Evolutionary conservation across 2,113 vertebrate species (phyloP).

Genomic region (Menidia beryllina): DNA sequence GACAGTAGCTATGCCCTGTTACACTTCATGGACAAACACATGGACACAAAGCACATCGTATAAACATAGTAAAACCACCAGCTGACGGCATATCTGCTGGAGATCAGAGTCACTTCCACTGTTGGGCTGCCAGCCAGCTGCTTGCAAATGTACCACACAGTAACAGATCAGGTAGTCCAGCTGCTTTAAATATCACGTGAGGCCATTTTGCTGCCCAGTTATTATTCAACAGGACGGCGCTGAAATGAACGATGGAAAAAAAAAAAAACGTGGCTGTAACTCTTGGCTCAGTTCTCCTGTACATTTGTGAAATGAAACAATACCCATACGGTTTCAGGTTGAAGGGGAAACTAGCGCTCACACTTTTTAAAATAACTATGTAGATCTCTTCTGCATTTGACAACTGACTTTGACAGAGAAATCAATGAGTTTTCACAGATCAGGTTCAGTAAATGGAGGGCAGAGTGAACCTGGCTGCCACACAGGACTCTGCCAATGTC

Average conservation of each 20-base stretch:
- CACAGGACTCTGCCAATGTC: no score
- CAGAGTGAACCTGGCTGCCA: no score
- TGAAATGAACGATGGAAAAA: background rate
- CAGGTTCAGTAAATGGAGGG: background rate
- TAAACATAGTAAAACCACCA: slow-evolving; percentile 7
- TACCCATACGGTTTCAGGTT: background rate
- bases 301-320: background rate
- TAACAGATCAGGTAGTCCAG: slow-evolving; percentile 22
- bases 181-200: slow-evolving; percentile 18
- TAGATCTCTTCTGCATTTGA: no score
- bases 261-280: background rate
- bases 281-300: background rate
- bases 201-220: slow-evolving; percentile 7
- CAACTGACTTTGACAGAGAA: no score
- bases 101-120: slow-evolving; percentile 21
- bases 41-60: background rate
- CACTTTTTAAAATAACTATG: background rate
- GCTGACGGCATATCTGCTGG: slow-evolving; percentile 52
- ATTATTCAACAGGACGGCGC: slow-evolving; percentile 10
- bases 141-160: slow-evolving; percentile 54
- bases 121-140: slow-evolving; percentile 34
- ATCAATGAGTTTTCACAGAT: background rate
- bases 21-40: background rate
- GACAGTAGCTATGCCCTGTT: slow-evolving; percentile 1
- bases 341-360: background rate